phyloP scores from a whole-genome alignment of 2,888 invertebrate genomes.

The Aspidiotus rigidus region DNA sequence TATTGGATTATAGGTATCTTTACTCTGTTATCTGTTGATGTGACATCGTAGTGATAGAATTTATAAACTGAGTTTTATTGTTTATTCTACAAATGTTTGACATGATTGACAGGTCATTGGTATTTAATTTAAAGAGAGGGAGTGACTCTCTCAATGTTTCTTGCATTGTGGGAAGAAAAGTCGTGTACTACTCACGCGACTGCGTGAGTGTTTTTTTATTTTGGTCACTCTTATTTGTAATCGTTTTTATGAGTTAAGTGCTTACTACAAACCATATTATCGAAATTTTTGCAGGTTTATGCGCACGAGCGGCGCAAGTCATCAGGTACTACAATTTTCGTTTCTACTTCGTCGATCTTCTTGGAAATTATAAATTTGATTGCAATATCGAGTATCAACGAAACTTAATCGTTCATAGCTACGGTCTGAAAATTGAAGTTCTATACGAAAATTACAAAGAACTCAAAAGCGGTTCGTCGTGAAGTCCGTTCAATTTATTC shows the following conservation, averaged over 20 bases:
- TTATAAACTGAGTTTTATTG: too few species aligned
- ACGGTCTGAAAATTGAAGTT: neutral
- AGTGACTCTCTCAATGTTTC: too few species aligned
- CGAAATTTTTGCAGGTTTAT: slow-evolving; percentile 17
- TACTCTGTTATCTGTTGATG: too few species aligned
- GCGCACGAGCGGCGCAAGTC: slow-evolving; percentile 13
- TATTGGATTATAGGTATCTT: too few species aligned
- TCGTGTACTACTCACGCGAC: too few species aligned
- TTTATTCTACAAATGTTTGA: too few species aligned
- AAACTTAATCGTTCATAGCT: slow-evolving; percentile 22
- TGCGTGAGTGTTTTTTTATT: too few species aligned
- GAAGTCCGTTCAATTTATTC: too few species aligned
- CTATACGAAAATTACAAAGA: slow-evolving; percentile 15
- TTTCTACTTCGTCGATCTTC: slow-evolving; percentile 13
- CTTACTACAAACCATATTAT: neutral
- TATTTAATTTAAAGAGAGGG: too few species aligned
- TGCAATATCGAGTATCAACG: slow-evolving; percentile 13
- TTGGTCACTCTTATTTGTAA: neutral
- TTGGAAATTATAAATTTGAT: slow-evolving; percentile 1
- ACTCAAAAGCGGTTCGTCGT: neutral
- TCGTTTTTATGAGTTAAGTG: neutral
- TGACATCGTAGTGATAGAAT: too few species aligned
- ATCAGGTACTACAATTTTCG: slow-evolving; percentile 21
- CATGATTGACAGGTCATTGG: too few species aligned
- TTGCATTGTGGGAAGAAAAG: too few species aligned